phyloP scores from a whole-genome alignment of 1,140 invertebrate genomes.

The Sarcophaga peregrina region DNA sequence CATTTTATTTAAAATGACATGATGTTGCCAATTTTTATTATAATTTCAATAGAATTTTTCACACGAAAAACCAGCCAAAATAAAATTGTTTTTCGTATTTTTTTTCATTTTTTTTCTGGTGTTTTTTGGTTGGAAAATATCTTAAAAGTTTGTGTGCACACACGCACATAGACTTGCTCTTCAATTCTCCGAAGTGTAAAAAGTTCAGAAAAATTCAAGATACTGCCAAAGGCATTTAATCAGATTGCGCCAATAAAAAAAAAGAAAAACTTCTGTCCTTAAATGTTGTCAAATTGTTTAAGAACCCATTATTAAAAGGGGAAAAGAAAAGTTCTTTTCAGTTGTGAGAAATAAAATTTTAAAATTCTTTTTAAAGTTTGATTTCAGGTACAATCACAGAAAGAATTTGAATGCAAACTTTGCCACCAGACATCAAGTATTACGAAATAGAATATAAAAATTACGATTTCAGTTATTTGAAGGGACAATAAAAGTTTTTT shows the following conservation, averaged over 20 bases:
- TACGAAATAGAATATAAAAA: too few species aligned
- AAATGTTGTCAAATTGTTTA: slow-evolving; percentile 14
- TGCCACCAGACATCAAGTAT: not conserved
- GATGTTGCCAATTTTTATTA: slow-evolving; percentile 10
- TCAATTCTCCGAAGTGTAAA: too few species aligned
- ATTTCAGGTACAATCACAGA: too few species aligned
- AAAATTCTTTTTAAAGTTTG: too few species aligned
- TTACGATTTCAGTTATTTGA: too few species aligned
- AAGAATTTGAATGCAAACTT: not conserved
- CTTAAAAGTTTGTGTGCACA: not conserved
- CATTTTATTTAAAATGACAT: slow-evolving; percentile 20
- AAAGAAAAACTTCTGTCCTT: not conserved
- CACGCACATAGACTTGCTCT: not conserved
- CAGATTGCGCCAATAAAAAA: not conserved
- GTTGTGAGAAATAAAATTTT: too few species aligned
- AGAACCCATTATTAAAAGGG: not conserved
- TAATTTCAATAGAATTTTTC: slow-evolving; percentile 16
- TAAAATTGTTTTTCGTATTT: not conserved
- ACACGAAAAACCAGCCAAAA: not conserved
- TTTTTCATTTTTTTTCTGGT: too few species aligned
- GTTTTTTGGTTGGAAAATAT: not conserved
- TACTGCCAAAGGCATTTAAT: slow-evolving; percentile 9
- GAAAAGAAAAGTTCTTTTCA: too few species aligned
- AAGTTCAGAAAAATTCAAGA: not conserved
- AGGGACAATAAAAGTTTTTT: too few species aligned